These are phyloP conservation scores for Actenoides hombroni DNA, from an alignment of 2,113 vertebrate genomes.

Conservation along the genomic window DNA sequence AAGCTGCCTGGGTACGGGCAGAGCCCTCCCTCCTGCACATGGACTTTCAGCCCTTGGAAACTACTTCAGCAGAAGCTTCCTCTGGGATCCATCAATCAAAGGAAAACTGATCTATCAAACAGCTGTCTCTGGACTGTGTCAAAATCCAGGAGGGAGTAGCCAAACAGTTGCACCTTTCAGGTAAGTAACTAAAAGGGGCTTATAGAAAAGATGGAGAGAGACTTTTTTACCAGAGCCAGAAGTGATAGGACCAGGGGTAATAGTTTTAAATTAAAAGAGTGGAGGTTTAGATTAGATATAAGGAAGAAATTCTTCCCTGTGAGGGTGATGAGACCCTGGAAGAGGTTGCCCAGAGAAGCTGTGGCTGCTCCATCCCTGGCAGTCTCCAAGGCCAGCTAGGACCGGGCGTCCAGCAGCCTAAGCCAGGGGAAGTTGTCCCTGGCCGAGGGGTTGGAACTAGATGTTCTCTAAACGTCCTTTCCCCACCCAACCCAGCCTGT, in stretches of 20 bases:
- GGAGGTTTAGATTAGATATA: background rate
- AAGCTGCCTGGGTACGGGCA: rapidly evolving
- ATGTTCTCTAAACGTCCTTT: background rate
- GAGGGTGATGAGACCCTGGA: background rate
- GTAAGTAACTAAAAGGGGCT: background rate
- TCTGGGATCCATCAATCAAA: background rate
- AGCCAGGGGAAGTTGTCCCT: background rate
- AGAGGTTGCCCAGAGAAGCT: background rate
- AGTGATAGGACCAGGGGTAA: background rate
- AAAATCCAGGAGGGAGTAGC: rapidly evolving
- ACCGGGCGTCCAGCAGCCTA: background rate
- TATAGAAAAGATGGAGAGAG: background rate
- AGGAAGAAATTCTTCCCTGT: background rate
- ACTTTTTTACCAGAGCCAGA: background rate
- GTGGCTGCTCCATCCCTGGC: background rate
- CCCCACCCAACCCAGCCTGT: too few species aligned
- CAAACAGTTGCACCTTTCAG: background rate
- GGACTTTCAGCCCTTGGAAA: background rate
- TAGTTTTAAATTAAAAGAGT: background rate
- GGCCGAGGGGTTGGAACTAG: background rate
- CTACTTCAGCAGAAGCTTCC: background rate
- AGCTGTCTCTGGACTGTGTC: background rate
- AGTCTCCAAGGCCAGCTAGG: background rate
- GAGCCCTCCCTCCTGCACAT: background rate
- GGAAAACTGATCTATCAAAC: background rate